Base-by-base conservation (phyloP, 1,140 invertebrate genomes). In the Drosophila athabasca region DNA sequence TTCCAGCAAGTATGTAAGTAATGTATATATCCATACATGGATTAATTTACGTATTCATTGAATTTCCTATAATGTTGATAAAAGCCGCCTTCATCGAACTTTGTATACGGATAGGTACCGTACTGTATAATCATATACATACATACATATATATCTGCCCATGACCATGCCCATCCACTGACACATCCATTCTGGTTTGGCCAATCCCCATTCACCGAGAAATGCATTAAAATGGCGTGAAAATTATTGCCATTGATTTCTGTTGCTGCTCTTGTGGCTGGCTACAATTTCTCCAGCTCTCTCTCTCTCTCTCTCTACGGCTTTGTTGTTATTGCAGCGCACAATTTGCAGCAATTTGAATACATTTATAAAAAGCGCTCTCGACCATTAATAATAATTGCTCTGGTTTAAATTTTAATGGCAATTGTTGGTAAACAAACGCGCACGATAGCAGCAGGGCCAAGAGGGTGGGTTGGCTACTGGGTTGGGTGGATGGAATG, bases 351-450 rank as follows among this genome's bases (percentile, higher is more conserved):
- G 43, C 81, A 85, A 85, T 84, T 85, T 76, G 81, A 84, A 71
- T 70, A 84, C 81, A 87, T 85, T 81, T 84, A 89, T 83, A 78
- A 89, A 89, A 84, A 78, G 61, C 62, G 62, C 66, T 71, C 69
- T 76, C 60, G 65, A 67, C 79, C 84, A 89, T 89, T 78, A 89
- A 89, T 89, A 84, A 89, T 89, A 89, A 89, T 89, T 89, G 84
- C 77, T 80, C 55, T 81, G 84, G 72, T 89, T 89, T 84, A 89
- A 89, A 89, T 89, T 89, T 89, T 89, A 89, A 89, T 89, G 84
- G 84, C 73, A 74, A 89, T 89, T 76, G 79, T 69, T 76, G 84
- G 76, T 59, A 84, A 84, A 72, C 84, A 88, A 77, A 67, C 65
- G 81, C 62, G 61, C 35, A 49, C 45, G 45, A 52, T 39, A 24